Evolutionary conservation across 2,113 vertebrate species (phyloP), one percentile per base, ranked within the genome.

Genomic region (Cairina moschata): DNA sequence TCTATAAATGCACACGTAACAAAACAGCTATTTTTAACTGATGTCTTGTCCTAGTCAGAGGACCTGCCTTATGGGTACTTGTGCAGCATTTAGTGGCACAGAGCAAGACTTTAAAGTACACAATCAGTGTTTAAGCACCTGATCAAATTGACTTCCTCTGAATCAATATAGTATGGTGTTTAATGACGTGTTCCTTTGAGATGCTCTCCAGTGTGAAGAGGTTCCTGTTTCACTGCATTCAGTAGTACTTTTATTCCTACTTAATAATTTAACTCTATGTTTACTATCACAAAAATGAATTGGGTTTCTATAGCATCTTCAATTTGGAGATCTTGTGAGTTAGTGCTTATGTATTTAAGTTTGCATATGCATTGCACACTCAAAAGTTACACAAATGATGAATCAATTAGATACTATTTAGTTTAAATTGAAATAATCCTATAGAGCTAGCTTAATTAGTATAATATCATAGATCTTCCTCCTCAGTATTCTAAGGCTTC

Each of bases 61-160:
- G 15, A 34, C 54, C 31, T 75, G 68, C 15, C 21, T 1, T 17
- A 10, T 28, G 44, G 60, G 40, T 48, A 26, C 48, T 73, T 13
- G 25, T 22, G 52, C 46, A 34, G 32, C 32, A 9, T 15, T 26
- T 60, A n/a, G 26, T 17, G 34, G 29, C 8, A 4, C 8, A 2
- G 20, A 25, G 13, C 21, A 50, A 81, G 55, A 34, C 28, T 55
- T 28, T 3, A 16, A 18, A 62, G 14, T 2, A 38, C 29, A 2
- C 15, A 66, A 4, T 0, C 17, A 44, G 14, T 42, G 36, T 22
- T 21, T 2, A 14, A 56, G 26, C 8, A 11, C 13, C 22, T 0
- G 0, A 22, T 40, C 38, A 15, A 13, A 17, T 4, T 17, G 44
- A 25, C 8, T 65, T 67, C 69, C 55, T 36, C 34, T 29, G 7